A percentile compares a stretch with the other conserved stretches of the same genome.
Evolutionary conservation across 2,797 vertebrate species (phyloP).

Genomic region (Poecilia picta): DNA sequence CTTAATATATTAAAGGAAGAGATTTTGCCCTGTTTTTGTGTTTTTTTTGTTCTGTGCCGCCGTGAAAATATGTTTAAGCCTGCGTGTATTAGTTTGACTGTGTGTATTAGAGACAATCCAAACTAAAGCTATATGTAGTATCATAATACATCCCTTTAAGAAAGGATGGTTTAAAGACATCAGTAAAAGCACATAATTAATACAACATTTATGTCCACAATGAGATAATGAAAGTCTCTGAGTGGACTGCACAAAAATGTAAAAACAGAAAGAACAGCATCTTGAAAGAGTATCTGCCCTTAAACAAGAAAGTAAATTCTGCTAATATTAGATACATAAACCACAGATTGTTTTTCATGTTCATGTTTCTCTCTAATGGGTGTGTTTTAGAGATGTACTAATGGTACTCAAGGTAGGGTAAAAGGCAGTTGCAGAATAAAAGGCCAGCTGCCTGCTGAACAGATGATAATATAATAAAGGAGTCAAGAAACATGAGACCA

Average conservation of each 20-base stretch:
- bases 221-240: background rate
- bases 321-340: background rate
- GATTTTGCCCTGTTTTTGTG: no score
- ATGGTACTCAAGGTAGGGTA: constrained; percentile 12
- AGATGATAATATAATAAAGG: constrained; percentile 67
- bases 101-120: background rate
- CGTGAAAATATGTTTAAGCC: background rate
- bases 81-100: background rate
- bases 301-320: background rate
- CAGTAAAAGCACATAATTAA: background rate
- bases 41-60: no score
- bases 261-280: background rate
- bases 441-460: constrained; percentile 65
- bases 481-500: constrained; percentile 70
- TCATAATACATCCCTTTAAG: background rate
- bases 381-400: constrained; percentile 27
- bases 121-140: background rate
- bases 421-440: constrained; percentile 46
- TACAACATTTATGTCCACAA: background rate
- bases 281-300: background rate
- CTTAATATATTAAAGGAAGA: no score
- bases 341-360: background rate
- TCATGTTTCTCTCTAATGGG: background rate
- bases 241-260: background rate
- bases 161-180: background rate